Base-by-base conservation (phyloP, 2,888 invertebrate species). In the Eilema depressum region DNA sequence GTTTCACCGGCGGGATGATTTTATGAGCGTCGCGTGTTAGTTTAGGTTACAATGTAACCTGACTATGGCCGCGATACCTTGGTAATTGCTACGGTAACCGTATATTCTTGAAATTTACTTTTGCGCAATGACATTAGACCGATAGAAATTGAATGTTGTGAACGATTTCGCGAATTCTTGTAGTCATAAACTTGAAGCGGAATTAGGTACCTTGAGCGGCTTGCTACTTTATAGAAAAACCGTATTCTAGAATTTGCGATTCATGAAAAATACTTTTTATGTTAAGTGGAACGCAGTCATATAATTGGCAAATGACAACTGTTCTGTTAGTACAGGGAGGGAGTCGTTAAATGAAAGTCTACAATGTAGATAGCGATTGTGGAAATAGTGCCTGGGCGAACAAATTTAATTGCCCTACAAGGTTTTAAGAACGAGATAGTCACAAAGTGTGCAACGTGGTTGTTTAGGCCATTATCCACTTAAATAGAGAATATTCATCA, bases 11-110 rank as follows among this genome's bases (percentile, higher is more conserved):
- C 57, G 74, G 79, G 77, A 83, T 83, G 80, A 76, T 78, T 86
- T 88, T 88, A 87, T 81, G 85, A 83, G 80, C 69, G 71, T 80
- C 78, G 79, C 82, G 82, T 83, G 85, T 82, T 75, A 78, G 77
- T 72, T 78, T 76, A 70, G 68, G 73, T 77, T 70, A 76, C 75
- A 68, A 82, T 83, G 82, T 83, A 86, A 83, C 79, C 84, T 66
- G 64, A 53, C 56, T 60, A 63, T 70, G 69, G 69, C 64, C 23
- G 37, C 37, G 60, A 74, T 66, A 76, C 75, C 75, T 74, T 65
- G 47, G 77, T 83, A 81, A 79, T 82, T 78, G 76, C 76, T 76
- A 76, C 73, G 56, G 73, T 70, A 76, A 68, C 71, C 73, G 73
- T 78, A 85, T 81, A 83, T 77, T 75, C 72, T 77, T 72, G 73